A percentile compares a stretch with the other conserved stretches of the same genome.
Conservation (phyloP, 2,888 invertebrate genomes). For the Ennomos erosarius region DNA sequence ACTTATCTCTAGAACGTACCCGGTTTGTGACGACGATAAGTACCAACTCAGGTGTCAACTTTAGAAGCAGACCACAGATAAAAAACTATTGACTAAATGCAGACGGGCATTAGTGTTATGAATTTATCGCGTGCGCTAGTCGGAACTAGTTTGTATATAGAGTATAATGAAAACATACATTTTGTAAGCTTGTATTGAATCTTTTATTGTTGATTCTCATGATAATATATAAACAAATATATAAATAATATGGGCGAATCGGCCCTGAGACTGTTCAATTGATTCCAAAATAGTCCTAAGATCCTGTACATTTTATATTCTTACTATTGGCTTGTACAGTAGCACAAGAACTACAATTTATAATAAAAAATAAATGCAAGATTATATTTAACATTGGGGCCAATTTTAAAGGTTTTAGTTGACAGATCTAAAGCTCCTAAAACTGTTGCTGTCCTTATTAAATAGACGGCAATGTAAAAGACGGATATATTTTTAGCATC, state of each 20-base stretch:
- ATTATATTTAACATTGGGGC: constrained; percentile 30
- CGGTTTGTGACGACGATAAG: too few relatives aligned
- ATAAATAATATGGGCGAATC: constrained; percentile 14
- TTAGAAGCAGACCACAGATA: too few relatives aligned
- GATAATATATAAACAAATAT: constrained; percentile 6
- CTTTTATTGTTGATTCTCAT: constrained; percentile 35
- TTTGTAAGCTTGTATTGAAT: constrained; percentile 29
- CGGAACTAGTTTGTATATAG: constrained; percentile 20
- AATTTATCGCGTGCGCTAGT: constrained; percentile 33
- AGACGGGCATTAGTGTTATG: constrained; percentile 2
- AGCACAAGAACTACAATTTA: constrained; percentile 12
- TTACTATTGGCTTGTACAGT: constrained; percentile 14
- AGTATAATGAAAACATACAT: constrained; percentile 16
- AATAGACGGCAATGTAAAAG: too few relatives aligned
- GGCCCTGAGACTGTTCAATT: constrained; percentile 23
- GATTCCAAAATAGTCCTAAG: constrained; percentile 27
- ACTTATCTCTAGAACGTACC: too few relatives aligned
- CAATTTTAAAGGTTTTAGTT: too few relatives aligned
- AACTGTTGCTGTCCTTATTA: too few relatives aligned
- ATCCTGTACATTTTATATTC: constrained; percentile 25
- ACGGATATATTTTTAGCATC: too few relatives aligned
- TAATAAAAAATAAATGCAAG: constrained; percentile 51
- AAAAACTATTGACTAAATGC: too few relatives aligned
- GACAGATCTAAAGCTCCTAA: too few relatives aligned
- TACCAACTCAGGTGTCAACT: too few relatives aligned